A percentile compares a stretch with the other conserved stretches of the same genome.
Evolutionary conservation across 2,888 invertebrate genomes (phyloP).

Genomic region (Coelopa pilipes): DNA sequence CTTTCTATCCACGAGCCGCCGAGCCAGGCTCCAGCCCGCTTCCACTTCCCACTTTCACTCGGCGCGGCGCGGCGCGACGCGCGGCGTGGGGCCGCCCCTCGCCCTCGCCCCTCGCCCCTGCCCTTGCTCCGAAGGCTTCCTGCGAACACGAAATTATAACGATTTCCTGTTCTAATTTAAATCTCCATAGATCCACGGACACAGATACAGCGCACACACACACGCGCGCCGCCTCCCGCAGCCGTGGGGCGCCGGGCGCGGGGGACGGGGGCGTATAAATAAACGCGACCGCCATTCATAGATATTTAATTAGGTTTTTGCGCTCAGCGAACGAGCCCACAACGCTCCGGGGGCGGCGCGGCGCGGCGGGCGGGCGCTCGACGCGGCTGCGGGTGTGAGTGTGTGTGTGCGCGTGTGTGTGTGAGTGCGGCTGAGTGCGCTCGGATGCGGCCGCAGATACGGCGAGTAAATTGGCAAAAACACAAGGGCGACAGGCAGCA

Average conservation of each 20-base stretch:
- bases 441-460: not conserved
- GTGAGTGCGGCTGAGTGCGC: not conserved
- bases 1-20: no score
- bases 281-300: conserved; percentile 37
- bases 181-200: conserved; percentile 20
- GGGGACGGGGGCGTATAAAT: conserved; percentile 18
- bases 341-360: not conserved
- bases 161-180: conserved; percentile 35
- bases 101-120: no score
- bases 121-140: no score
- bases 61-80: no score
- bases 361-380: not conserved
- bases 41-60: no score
- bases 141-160: conserved; percentile 28
- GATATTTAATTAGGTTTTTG: conserved; percentile 35
- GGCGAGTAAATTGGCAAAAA: conserved; percentile 14
- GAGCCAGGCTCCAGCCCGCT: no score
- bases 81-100: no score
- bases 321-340: not conserved
- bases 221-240: conserved; percentile 29
- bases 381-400: not conserved
- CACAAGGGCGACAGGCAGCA: not conserved
- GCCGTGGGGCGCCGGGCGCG: not conserved
- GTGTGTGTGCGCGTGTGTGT: not conserved
- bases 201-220: conserved; percentile 25